phyloP scores from a whole-genome alignment of 2,113 vertebrate species.

The Callaeas wilsoni region DNA sequence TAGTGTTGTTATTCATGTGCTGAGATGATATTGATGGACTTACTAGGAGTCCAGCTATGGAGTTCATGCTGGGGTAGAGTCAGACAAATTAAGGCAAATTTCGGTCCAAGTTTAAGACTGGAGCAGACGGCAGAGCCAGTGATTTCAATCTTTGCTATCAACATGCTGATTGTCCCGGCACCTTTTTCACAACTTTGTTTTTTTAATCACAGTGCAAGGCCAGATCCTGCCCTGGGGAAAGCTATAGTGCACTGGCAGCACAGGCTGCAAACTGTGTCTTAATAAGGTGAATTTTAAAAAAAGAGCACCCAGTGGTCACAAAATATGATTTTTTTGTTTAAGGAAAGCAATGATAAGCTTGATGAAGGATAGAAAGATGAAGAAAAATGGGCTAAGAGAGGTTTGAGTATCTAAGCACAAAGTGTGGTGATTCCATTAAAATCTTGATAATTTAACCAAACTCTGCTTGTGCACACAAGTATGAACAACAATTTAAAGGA shows the following conservation, averaged over 20 bases:
- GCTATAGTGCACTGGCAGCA: background rate
- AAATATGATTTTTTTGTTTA: background rate
- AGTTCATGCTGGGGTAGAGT: background rate
- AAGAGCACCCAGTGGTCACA: rapidly evolving
- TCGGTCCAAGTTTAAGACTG: background rate
- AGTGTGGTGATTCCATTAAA: background rate
- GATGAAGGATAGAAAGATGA: background rate
- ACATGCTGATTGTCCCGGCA: background rate
- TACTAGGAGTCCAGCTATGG: background rate
- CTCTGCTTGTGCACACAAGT: background rate
- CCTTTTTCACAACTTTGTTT: background rate
- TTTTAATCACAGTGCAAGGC: background rate
- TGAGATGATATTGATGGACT: background rate
- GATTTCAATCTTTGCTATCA: background rate
- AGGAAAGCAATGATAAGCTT: background rate
- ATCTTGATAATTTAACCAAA: background rate
- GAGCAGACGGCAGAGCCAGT: background rate
- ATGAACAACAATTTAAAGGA: background rate
- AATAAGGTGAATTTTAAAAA: background rate
- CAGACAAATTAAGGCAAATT: background rate
- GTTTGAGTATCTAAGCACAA: background rate
- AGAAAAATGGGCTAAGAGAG: background rate
- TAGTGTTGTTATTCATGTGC: background rate
- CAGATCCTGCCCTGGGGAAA: background rate
- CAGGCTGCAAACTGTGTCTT: background rate